Conservation (phyloP, 2,797 vertebrate genomes). For the Erpetoichthys calabaricus region DNA sequence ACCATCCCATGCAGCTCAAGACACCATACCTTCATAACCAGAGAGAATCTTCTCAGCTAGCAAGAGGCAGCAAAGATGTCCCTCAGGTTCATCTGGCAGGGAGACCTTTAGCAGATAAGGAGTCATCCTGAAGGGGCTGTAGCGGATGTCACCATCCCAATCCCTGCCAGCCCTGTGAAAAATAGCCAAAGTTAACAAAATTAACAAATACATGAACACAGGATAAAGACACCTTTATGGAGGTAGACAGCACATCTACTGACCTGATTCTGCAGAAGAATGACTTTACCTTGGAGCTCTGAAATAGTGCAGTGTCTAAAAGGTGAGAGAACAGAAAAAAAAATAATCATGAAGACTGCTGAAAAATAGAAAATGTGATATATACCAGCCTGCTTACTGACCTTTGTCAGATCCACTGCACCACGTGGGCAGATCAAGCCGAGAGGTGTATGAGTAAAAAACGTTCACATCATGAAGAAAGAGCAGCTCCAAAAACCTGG, state of each 20-base stretch:
- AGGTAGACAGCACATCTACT: constrained; percentile 15
- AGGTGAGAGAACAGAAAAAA: constrained; percentile 13
- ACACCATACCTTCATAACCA: constrained; percentile 68
- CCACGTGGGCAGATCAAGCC: constrained; percentile 68
- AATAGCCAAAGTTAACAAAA: neutral
- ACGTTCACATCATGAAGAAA: constrained; percentile 73
- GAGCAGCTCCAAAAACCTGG: constrained; percentile 70
- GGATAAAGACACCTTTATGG: too few relatives aligned
- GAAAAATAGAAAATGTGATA: neutral
- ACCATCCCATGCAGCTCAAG: too few relatives aligned
- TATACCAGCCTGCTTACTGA: constrained; percentile 25
- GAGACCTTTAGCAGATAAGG: constrained; percentile 63
- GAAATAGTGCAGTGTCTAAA: constrained; percentile 43
- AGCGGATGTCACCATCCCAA: constrained; percentile 41
- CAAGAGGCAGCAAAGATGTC: constrained; percentile 68
- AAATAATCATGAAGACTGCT: neutral
- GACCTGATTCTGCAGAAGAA: constrained; percentile 87
- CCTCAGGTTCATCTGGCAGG: constrained; percentile 26
- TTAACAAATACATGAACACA: too few relatives aligned
- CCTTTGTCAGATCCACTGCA: constrained; percentile 53
- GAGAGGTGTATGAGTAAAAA: constrained; percentile 67
- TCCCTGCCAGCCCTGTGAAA: constrained; percentile 46
- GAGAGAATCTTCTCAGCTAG: constrained; percentile 76
- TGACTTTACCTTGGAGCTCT: constrained; percentile 71
- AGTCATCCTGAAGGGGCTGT: constrained; percentile 66